Base-by-base conservation (phyloP, 2,113 vertebrate genomes). In the Sorex fumeus region DNA sequence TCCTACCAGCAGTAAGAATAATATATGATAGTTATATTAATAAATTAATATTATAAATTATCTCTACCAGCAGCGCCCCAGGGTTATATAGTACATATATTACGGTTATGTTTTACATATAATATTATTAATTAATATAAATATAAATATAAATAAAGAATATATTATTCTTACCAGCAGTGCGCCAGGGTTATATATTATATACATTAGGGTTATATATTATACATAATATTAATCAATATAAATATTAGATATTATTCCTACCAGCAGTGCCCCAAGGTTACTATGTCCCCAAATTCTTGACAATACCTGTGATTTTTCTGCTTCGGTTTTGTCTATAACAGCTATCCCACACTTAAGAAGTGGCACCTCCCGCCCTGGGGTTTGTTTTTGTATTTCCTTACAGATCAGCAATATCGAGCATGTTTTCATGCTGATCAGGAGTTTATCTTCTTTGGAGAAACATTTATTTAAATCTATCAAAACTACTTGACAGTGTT, bases 401-500 rank as follows among this genome's bases (percentile, higher is more conserved):
- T 64, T 93, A 90, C 71, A 43, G 34, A 40, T 71, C 47, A 57
- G 70, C 84, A 70, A 72, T 62, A 28, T 2, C 77, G 45, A 88
- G 1, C 30, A 30, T 34, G 70, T 43, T 91, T 81, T 64, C 80
- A 60, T 34, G 64, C 53, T 84, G 70, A 81, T 13, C 34, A 64
- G 43, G 21, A 80, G 45, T 62, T 16, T 88, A 50, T 36, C 57
- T 84, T 80, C 43, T 69, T 57, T 27, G 11, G 50, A 91, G 77
- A 83, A 91, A 87, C 57, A 32, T 75, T 72, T 92, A 67, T 34
- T 90, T 66, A 81, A 82, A 18, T 43, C 43, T 8, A 88, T 32
- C 28, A 81, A 71, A 18, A 78, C 7, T 40, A 67, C 74, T 83
- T 71, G 77, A 66, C 25, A 40, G 30, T 15, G 34, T 62, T 82